A percentile compares a stretch with the other conserved stretches of the same genome.
These are phyloP conservation scores for Anthoptus insignis DNA, from an alignment of 2,888 invertebrate species.

Conservation along the genomic window DNA sequence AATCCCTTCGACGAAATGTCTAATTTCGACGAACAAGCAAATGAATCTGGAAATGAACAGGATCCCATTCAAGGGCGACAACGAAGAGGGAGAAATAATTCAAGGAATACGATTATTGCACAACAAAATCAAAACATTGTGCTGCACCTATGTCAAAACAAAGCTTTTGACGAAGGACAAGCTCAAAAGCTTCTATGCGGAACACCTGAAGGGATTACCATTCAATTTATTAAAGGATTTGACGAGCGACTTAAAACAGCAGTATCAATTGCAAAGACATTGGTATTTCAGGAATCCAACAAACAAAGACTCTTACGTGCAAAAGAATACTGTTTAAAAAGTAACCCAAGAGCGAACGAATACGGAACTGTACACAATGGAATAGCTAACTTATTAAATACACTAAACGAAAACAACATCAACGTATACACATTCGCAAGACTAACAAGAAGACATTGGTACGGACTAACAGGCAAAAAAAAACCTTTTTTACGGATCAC, in stretches of 20 bases:
- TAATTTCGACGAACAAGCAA: slow-evolving; percentile 9
- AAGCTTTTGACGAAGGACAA: slow-evolving; percentile 45
- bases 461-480: slow-evolving; percentile 34
- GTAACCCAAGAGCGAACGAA: background rate
- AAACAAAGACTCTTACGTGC: slow-evolving; percentile 35
- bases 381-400: background rate
- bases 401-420: slow-evolving; percentile 12
- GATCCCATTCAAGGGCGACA: background rate
- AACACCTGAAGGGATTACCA: slow-evolving; percentile 46
- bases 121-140: slow-evolving; percentile 35
- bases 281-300: slow-evolving; percentile 42
- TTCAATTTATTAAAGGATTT: slow-evolving; percentile 41
- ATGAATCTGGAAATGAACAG: slow-evolving; percentile 3
- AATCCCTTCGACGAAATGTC: slow-evolving; percentile 20
- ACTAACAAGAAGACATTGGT: slow-evolving; percentile 33
- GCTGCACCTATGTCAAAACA: slow-evolving; percentile 35
- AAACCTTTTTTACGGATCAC: slow-evolving; percentile 45
- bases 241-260: slow-evolving; percentile 41
- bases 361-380: background rate
- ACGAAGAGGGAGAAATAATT: slow-evolving; percentile 13
- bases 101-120: background rate
- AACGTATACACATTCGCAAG: slow-evolving; percentile 19
- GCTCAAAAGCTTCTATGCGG: slow-evolving; percentile 38
- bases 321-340: slow-evolving; percentile 16
- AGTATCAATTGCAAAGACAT: slow-evolving; percentile 41